Conservation (phyloP, 1,140 invertebrate species). For the Heterodera carotae region DNA sequence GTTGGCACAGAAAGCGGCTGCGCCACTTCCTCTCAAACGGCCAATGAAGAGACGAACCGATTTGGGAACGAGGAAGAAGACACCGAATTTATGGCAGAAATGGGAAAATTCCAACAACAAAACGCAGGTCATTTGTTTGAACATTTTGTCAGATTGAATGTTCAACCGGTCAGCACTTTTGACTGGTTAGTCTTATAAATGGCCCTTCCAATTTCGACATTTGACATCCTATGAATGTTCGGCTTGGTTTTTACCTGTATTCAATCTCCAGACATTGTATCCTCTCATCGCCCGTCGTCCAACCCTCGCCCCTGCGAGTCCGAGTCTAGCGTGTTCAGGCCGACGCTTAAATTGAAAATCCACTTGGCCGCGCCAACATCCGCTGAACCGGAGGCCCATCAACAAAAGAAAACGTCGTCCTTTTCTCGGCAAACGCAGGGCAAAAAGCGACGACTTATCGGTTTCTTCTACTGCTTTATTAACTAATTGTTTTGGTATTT, state of each 20-base stretch:
- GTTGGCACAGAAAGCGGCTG: constrained; percentile 1
- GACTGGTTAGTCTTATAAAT: too few species aligned
- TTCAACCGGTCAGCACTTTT: too few species aligned
- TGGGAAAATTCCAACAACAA: constrained; percentile 18
- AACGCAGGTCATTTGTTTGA: not conserved
- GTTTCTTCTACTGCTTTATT: not conserved
- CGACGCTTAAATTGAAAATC: constrained; percentile 25
- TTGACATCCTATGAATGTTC: too few species aligned
- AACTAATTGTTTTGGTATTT: constrained; percentile 13
- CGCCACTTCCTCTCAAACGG: not conserved
- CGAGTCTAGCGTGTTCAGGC: constrained; percentile 12
- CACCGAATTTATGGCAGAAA: constrained; percentile 31
- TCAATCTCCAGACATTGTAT: not conserved
- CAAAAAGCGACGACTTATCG: constrained; percentile 20
- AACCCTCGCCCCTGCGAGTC: constrained; percentile 21
- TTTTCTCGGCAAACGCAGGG: not conserved
- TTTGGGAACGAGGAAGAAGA: constrained; percentile 30
- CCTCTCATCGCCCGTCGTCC: not conserved
- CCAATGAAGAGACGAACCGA: not conserved
- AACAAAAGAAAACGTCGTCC: not conserved
- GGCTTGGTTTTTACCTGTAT: too few species aligned
- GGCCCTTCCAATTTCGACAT: too few species aligned
- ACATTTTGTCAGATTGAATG: too few species aligned
- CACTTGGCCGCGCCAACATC: constrained; percentile 4
- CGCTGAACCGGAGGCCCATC: not conserved